Conservation (phyloP, 2,888 invertebrate genomes). For the Acleris literana region DNA sequence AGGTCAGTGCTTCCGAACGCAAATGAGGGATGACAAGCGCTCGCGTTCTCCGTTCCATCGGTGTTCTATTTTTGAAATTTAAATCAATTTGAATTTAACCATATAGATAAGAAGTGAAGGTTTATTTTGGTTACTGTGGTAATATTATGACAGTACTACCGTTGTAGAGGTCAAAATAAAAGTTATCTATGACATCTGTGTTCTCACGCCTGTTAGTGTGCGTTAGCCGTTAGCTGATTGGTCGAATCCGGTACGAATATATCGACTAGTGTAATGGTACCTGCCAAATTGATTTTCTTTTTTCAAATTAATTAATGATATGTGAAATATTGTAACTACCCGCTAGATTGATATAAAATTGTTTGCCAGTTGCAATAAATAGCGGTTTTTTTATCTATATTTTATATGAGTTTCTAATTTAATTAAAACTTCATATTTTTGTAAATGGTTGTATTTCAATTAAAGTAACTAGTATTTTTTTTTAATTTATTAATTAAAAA, state of each 20-base stretch:
- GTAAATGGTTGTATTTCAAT: no score
- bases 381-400: neutral
- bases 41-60: slow-evolving; percentile 55
- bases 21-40: slow-evolving; percentile 75
- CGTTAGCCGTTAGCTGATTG: slow-evolving; percentile 55
- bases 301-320: slow-evolving; percentile 16
- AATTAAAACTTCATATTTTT: no score
- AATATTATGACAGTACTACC: slow-evolving; percentile 48
- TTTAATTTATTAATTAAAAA: no score
- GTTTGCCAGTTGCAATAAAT: slow-evolving; percentile 13
- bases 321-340: slow-evolving; percentile 6
- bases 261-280: slow-evolving; percentile 59
- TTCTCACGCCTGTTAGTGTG: slow-evolving; percentile 74
- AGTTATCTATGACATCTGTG: slow-evolving; percentile 66
- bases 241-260: slow-evolving; percentile 63
- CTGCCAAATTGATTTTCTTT: slow-evolving; percentile 47
- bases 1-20: slow-evolving; percentile 79
- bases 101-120: slow-evolving; percentile 33
- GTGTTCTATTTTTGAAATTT: slow-evolving; percentile 25
- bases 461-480: no score
- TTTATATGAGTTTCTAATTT: neutral
- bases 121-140: slow-evolving; percentile 40
- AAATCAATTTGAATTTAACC: slow-evolving; percentile 30
- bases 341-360: slow-evolving; percentile 2
- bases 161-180: slow-evolving; percentile 69